Conservation (phyloP, 2,797 vertebrate genomes). For the Simalia tracyae region DNA sequence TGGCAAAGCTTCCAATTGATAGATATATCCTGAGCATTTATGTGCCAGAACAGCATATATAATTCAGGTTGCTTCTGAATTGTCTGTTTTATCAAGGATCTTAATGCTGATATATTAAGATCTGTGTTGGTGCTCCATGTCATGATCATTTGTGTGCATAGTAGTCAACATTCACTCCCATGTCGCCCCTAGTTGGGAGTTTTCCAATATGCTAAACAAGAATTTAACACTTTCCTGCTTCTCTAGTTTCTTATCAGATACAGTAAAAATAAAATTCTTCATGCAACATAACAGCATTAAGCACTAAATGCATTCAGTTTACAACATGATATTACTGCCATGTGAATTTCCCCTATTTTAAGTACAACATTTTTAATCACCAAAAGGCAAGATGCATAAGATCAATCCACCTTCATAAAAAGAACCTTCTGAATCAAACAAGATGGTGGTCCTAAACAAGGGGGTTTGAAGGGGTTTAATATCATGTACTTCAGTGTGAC, state of each 20-base stretch:
- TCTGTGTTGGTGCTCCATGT: background rate
- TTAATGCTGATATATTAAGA: background rate
- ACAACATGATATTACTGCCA: background rate
- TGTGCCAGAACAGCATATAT: background rate
- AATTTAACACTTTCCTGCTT: background rate
- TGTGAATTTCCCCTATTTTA: background rate
- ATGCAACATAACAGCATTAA: background rate
- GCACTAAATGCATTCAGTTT: background rate
- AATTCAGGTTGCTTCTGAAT: background rate
- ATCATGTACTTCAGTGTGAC: background rate
- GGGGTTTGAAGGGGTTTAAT: background rate
- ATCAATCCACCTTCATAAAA: background rate
- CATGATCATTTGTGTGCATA: background rate
- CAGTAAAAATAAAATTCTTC: background rate
- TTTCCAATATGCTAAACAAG: background rate
- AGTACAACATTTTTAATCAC: background rate
- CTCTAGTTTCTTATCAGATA: background rate
- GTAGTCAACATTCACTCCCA: background rate
- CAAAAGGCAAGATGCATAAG: background rate
- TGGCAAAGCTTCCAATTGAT: background rate
- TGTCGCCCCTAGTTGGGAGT: background rate
- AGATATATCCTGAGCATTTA: background rate
- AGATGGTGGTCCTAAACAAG: background rate
- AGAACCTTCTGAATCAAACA: background rate
- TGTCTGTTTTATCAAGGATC: background rate